phyloP scores from a whole-genome alignment of 2,113 vertebrate genomes.

The Pygoscelis adeliae region DNA sequence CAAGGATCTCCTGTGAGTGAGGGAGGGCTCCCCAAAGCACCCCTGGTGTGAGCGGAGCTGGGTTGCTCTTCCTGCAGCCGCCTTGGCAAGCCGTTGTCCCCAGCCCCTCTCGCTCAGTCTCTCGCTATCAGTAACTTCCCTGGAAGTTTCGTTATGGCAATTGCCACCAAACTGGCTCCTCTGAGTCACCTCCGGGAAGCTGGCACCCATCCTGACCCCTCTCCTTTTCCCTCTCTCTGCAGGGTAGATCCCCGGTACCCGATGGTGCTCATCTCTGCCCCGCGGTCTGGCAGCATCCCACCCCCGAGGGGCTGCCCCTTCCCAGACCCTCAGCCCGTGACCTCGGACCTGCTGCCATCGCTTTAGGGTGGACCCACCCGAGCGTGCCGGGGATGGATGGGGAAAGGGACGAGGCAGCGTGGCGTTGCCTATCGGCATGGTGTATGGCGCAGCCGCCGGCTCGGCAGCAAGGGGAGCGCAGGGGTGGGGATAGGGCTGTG shows the following conservation, averaged over 20 bases:
- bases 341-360: rapidly evolving
- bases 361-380: rapidly evolving
- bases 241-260: not conserved
- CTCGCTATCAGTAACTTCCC: not conserved
- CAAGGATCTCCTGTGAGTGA: rapidly evolving
- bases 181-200: not conserved
- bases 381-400: not conserved
- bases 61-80: not conserved
- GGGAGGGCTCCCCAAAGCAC: not conserved
- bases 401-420: not conserved
- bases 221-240: not conserved
- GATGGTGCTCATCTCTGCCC: not conserved
- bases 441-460: rapidly evolving
- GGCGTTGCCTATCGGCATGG: rapidly evolving
- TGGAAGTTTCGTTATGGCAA: rapidly evolving
- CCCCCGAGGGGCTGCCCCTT: not conserved
- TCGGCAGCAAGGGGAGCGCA: not conserved
- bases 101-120: not conserved
- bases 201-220: not conserved
- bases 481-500: conserved; percentile 29
- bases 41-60: not conserved
- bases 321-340: not conserved
- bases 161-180: not conserved
- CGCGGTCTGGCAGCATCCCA: rapidly evolving
- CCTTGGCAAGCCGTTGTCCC: too few relatives aligned